Base-by-base conservation (phyloP, 2,113 vertebrate genomes). In the Nycticebus coucang region DNA sequence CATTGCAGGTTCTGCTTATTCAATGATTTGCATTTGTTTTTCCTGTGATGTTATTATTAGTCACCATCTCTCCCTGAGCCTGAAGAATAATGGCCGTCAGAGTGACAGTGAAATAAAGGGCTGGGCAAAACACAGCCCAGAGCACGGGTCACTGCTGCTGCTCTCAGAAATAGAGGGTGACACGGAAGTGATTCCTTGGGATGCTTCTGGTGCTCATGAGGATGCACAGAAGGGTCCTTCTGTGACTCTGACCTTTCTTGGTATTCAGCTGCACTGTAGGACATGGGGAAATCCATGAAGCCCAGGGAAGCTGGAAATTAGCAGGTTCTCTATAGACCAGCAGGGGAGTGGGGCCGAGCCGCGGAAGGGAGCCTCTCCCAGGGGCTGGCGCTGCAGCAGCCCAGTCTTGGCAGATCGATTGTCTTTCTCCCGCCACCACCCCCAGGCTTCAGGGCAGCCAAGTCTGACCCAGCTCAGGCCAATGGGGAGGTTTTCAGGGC, bases 1-100 rank as follows among this genome's bases (percentile, higher is more conserved):
- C 81, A 68, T 71, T 90, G 50, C 85, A 64, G 77, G 91, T 77
- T 93, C 96, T 92, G 94, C 90, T 92, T 96, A 69, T 93, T 96
- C 77, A 71, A n/a, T 95, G 88, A 97, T 97, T 97, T 97, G 95
- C 94, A 95, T 96, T 96, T 97, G 94, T 95, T 97, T 97, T 93
- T 84, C 72, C 87, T 45, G 53, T 95, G 94, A 82, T 95, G 93
- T 96, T 97, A 90, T 95, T 95, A 95, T 96, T 97, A 95, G 97
- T 97, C 90, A 95, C 89, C 80, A 11, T 81, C 72, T 92, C 82
- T 88, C 86, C 89, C 72, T n/a, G 74, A 93, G 88, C 94, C 45
- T 17, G 22, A 81, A 93, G 92, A 95, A 78, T 92, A 95, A 90
- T 90, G 55, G 60, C 85, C 8, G 0, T 93, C 24, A 50, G 13